phyloP scores from a whole-genome alignment of 2,113 vertebrate genomes.

The Thomomys bottae region DNA sequence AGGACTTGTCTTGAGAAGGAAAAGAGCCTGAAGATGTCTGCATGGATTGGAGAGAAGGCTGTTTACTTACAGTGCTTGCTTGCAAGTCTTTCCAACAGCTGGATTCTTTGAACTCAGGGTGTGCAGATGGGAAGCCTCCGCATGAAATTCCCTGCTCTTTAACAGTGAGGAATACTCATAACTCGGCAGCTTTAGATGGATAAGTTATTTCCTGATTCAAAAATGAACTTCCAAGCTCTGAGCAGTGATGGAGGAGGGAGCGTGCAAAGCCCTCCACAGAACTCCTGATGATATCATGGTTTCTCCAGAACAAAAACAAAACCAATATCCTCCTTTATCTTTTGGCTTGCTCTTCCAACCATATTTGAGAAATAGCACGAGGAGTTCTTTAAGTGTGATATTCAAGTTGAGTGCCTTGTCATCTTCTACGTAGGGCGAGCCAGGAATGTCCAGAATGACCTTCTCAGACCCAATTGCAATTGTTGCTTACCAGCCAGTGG shows the following conservation, averaged over 20 bases:
- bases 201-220: conserved; percentile 81
- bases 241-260: conserved; percentile 26
- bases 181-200: conserved; percentile 73
- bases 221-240: conserved; percentile 59
- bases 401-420: background rate
- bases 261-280: conserved; percentile 39
- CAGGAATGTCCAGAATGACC: background rate
- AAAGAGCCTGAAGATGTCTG: conserved; percentile 62
- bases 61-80: conserved; percentile 83
- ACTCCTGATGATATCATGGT: conserved; percentile 35
- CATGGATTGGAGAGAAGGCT: conserved; percentile 27
- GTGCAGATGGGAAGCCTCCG: conserved; percentile 74
- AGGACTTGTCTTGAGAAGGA: conserved; percentile 8
- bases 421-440: background rate
- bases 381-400: background rate
- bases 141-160: conserved; percentile 73
- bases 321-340: conserved; percentile 78
- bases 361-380: conserved; percentile 78
- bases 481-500: background rate
- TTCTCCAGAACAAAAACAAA: conserved; percentile 27
- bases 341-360: conserved; percentile 75
- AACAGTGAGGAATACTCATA: conserved; percentile 70
- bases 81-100: conserved; percentile 80
- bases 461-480: background rate
- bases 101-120: conserved; percentile 75